These are phyloP conservation scores for Fopius arisanus DNA, from an alignment of 1,140 invertebrate species.

Conservation along the genomic window DNA sequence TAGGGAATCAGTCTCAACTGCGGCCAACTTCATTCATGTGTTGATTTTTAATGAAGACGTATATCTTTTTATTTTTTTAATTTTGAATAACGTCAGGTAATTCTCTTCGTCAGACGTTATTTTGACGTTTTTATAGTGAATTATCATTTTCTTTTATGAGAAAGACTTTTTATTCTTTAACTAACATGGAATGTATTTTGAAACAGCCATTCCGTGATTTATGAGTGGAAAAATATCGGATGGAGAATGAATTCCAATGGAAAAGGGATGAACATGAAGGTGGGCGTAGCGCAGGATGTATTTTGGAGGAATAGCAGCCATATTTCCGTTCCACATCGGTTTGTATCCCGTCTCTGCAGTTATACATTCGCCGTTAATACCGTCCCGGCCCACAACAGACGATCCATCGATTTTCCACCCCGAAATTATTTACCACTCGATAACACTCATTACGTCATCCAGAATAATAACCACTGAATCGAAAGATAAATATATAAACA, in stretches of 20 bases:
- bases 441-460: slow-evolving; percentile 57
- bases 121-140: too few relatives aligned
- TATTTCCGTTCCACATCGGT: slow-evolving; percentile 14
- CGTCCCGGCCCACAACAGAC: slow-evolving; percentile 43
- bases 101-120: too few relatives aligned
- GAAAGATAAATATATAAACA: slow-evolving; percentile 35
- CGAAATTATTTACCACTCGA: slow-evolving; percentile 56
- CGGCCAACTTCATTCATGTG: too few relatives aligned
- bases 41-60: too few relatives aligned
- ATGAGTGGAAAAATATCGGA: background rate
- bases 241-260: background rate
- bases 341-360: slow-evolving; percentile 1
- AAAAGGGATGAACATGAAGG: slow-evolving; percentile 6
- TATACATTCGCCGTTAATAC: slow-evolving; percentile 20
- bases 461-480: slow-evolving; percentile 53
- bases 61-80: too few relatives aligned
- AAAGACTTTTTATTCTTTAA: too few relatives aligned
- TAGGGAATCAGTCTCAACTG: too few relatives aligned
- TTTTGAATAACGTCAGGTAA: too few relatives aligned
- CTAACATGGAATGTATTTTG: too few relatives aligned
- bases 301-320: slow-evolving; percentile 8
- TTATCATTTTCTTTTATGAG: too few relatives aligned
- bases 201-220: too few relatives aligned
- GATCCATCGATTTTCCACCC: slow-evolving; percentile 56
- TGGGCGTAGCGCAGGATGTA: slow-evolving; percentile 7